Conservation (phyloP, 1,140 invertebrate genomes). For the Eriocheir sinensis region DNA sequence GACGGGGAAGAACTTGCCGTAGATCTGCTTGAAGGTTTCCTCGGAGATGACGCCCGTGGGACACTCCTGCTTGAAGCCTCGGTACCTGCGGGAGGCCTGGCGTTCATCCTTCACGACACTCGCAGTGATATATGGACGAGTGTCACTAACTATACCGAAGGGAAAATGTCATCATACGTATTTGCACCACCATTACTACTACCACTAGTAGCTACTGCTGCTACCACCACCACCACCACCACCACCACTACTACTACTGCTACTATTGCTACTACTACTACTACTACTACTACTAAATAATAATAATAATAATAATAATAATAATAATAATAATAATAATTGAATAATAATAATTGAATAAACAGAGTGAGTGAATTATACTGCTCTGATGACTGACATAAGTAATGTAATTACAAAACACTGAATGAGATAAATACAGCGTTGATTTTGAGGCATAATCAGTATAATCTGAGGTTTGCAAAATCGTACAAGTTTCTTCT, state of each 20-base stretch:
- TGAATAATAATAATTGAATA: background rate
- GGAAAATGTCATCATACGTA: no score
- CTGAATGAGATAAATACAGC: background rate
- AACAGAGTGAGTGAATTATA: constrained; percentile 23
- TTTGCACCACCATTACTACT: no score
- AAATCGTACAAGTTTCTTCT: no score
- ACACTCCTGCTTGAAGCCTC: constrained; percentile 86
- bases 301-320: constrained; percentile 1
- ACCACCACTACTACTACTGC: no score
- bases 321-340: constrained; percentile 37
- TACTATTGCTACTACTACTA: no score
- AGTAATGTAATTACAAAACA: background rate
- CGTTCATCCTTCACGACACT: constrained; percentile 81
- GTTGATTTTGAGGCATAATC: no score
- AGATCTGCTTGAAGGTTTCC: constrained; percentile 85
- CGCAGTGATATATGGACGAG: no score
- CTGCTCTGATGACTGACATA: background rate
- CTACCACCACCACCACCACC: no score
- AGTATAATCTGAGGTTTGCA: no score
- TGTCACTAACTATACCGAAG: no score
- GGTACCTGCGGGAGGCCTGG: constrained; percentile 84
- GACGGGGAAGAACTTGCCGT: constrained; percentile 85
- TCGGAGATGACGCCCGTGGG: constrained; percentile 85
- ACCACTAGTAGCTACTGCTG: no score
- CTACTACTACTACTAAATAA: no score